Evolutionary conservation across 1,140 invertebrate species (phyloP).

Genomic region (Agraylea sexmaculata): DNA sequence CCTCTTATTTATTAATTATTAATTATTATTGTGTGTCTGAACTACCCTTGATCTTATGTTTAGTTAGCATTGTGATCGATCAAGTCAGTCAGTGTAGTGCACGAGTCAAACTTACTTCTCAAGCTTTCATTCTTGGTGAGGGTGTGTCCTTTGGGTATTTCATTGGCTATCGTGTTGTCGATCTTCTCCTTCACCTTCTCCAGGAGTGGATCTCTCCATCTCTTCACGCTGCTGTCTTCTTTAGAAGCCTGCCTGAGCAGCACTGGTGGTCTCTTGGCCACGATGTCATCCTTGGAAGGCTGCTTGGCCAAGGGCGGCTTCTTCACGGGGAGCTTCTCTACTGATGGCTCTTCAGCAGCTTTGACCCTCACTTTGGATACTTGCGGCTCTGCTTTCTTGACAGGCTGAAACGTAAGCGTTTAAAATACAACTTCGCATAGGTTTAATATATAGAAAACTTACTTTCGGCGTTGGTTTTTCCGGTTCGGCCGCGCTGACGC

Average conservation of each 20-base stretch:
- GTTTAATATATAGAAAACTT: no score
- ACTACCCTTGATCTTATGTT: no score
- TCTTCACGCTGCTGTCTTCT: conserved; percentile 33
- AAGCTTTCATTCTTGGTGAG: conserved; percentile 40
- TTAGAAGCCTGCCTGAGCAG: conserved; percentile 36
- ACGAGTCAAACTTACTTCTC: conserved; percentile 40
- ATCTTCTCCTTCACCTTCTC: conserved; percentile 39
- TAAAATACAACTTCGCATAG: no score
- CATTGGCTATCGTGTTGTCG: conserved; percentile 36
- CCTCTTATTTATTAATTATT: no score
- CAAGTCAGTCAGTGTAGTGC: no score
- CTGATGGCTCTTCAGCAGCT: conserved; percentile 12
- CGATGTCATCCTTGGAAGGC: conserved; percentile 23
- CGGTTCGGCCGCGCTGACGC: conserved; percentile 6
- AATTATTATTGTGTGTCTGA: no score
- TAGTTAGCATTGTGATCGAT: no score
- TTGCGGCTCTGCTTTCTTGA: conserved; percentile 15
- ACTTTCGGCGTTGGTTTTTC: conserved; percentile 15
- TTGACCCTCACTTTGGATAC: conserved; percentile 17
- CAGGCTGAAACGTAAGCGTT: neutral
- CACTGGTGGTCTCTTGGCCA: conserved; percentile 33
- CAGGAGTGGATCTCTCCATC: conserved; percentile 37
- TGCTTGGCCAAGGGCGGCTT: conserved; percentile 20
- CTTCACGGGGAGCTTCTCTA: conserved; percentile 14
- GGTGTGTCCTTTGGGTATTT: conserved; percentile 37